Evolutionary conservation across 2,888 invertebrate species (phyloP).

Genomic region (Spodoptera exigua): DNA sequence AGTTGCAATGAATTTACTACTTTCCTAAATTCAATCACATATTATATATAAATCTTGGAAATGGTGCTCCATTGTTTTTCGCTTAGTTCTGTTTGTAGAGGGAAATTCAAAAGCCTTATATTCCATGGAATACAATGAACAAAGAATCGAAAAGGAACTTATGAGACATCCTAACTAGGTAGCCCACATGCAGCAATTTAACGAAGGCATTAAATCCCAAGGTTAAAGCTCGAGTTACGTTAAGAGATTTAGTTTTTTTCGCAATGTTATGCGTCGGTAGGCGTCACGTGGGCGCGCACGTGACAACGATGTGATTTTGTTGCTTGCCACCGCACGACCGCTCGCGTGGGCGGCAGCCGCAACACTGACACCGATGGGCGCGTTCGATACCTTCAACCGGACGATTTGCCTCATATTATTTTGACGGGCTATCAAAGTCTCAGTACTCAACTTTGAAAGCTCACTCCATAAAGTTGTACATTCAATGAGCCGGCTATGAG

Average conservation of each 20-base stretch:
- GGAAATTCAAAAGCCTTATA: conserved; percentile 56
- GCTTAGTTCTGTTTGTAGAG: conserved; percentile 48
- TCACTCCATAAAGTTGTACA: conserved; percentile 22
- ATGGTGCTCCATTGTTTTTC: conserved; percentile 44
- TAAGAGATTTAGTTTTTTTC: conserved; percentile 84
- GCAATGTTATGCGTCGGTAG: conserved; percentile 85
- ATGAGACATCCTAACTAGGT: conserved; percentile 72
- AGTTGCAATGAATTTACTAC: conserved; percentile 42
- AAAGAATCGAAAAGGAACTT: conserved; percentile 73
- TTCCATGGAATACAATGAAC: conserved; percentile 76
- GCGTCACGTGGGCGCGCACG: conserved; percentile 87
- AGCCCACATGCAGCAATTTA: conserved; percentile 83
- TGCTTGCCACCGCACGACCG: conserved; percentile 76
- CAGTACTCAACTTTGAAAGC: conserved; percentile 34
- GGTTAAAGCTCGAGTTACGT: conserved; percentile 81
- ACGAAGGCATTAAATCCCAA: conserved; percentile 85
- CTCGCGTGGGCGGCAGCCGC: conserved; percentile 80
- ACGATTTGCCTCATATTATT: conserved; percentile 62
- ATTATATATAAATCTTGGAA: conserved; percentile 37
- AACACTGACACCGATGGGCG: conserved; percentile 69
- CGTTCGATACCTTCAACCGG: conserved; percentile 59
- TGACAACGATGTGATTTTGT: conserved; percentile 77
- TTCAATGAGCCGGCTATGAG: conserved; percentile 23
- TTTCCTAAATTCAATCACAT: conserved; percentile 10
- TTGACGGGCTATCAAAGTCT: conserved; percentile 58